phyloP scores from a whole-genome alignment of 2,888 invertebrate species.

The Nephrotoma flavescens region DNA sequence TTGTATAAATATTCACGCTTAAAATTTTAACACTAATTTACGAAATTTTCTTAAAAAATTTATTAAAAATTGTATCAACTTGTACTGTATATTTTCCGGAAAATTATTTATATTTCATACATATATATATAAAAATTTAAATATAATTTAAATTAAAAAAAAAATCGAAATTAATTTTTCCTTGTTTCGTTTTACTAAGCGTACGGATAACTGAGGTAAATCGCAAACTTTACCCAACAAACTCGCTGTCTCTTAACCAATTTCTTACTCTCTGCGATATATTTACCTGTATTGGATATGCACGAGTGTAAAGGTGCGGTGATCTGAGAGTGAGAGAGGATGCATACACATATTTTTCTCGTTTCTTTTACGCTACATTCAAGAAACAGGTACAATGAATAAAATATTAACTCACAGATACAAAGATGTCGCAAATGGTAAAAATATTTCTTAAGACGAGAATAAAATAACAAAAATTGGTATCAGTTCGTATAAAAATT shows the following conservation, averaged over 20 bases:
- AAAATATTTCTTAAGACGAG: not conserved
- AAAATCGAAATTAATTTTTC: not conserved
- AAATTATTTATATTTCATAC: not conserved
- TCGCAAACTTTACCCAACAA: not conserved
- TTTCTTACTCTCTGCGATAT: not conserved
- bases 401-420: not conserved
- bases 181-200: slow-evolving; percentile 14
- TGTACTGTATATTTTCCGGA: not conserved
- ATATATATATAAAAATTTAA: not conserved
- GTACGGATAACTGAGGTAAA: slow-evolving; percentile 13
- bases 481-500: not conserved
- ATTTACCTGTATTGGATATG: not conserved
- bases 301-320: not conserved
- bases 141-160: not conserved
- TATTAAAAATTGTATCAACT: not conserved
- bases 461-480: not conserved
- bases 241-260: not conserved
- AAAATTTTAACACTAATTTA: not conserved
- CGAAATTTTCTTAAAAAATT: not conserved
- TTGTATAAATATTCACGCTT: not conserved
- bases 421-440: not conserved
- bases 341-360: not conserved
- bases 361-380: not conserved
- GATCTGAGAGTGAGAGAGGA: not conserved
- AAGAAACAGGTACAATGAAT: not conserved